phyloP scores from a whole-genome alignment of 2,113 vertebrate genomes.

The Oreochromis aureus region DNA sequence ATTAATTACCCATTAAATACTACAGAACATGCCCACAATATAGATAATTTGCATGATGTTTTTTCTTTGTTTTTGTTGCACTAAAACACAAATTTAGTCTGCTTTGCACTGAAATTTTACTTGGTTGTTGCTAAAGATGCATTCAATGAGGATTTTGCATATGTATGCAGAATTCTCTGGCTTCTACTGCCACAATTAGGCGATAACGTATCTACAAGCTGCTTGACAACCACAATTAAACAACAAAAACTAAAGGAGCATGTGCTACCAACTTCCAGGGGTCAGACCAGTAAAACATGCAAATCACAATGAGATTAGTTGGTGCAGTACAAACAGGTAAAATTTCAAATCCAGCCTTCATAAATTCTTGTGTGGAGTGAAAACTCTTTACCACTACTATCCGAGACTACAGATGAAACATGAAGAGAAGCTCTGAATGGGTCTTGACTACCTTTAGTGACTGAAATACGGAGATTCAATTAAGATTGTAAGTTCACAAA shows the following conservation, averaged over 20 bases:
- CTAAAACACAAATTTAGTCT: background rate
- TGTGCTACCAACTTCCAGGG: accelerated
- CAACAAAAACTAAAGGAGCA: background rate
- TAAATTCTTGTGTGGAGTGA: background rate
- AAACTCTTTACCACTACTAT: background rate
- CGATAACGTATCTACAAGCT: background rate
- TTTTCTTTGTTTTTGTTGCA: background rate
- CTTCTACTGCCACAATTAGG: background rate
- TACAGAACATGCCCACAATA: conserved; percentile 2
- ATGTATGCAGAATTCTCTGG: background rate
- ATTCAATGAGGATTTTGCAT: background rate
- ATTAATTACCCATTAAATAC: conserved; percentile 47
- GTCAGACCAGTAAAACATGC: background rate
- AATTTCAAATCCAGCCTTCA: background rate
- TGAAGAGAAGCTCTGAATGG: background rate
- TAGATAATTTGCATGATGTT: background rate
- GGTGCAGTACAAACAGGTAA: background rate
- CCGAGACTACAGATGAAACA: background rate
- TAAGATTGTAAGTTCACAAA: background rate
- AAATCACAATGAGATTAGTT: background rate
- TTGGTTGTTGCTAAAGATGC: background rate
- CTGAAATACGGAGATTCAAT: background rate
- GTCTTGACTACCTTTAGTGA: background rate
- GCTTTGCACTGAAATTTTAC: background rate
- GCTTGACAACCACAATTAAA: background rate